Evolutionary conservation across 1,140 invertebrate genomes (phyloP), one percentile per base, ranked within the genome.

Genomic region (Metopolophium dirhodum): DNA sequence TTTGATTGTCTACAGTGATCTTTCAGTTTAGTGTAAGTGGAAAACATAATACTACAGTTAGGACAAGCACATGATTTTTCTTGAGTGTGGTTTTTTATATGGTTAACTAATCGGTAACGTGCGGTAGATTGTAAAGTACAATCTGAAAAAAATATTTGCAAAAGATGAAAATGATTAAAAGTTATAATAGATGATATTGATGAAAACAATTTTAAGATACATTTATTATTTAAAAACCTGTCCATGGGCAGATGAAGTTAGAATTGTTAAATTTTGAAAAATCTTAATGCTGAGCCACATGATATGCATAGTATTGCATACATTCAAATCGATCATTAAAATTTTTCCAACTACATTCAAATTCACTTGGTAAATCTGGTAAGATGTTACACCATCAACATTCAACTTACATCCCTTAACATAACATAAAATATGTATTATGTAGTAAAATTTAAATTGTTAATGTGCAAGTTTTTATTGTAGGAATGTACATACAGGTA

Each of bases 21-120:
- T 94, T 96, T 96, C 94, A 98, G 97, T 94, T 98, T 98, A 7
- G 97, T 97, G 94, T 97, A 97, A 91, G 96, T 97, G 0, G 97
- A 96, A 95, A 99, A 99, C 14, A 97, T 96, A 41, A 96, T 96
- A 11, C 98, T 98, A 96, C 99, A 99, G 92, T 97, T 97, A 37
- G 97, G 98, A 95, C 99, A 99, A 30, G 97, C 98, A 26, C 98
- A 96, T 26, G 97, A 95, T 95, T 98, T 97, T 95, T 99, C 98
- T 94, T 97, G 97, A 0, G 98, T 98, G 94, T 99, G 98, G 88
- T 96, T 96, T 93, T 97, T 96, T 2, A 98, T 94, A 95, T 99
- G 98, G 94, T 97, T 97, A 57, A 95, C 95, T 3, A 99, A 95
- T 94, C 97, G 97, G 93, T 96, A 96, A 35, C 96, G 95, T 83